Conservation (phyloP, 2,888 invertebrate species). For the Seira ritae region DNA sequence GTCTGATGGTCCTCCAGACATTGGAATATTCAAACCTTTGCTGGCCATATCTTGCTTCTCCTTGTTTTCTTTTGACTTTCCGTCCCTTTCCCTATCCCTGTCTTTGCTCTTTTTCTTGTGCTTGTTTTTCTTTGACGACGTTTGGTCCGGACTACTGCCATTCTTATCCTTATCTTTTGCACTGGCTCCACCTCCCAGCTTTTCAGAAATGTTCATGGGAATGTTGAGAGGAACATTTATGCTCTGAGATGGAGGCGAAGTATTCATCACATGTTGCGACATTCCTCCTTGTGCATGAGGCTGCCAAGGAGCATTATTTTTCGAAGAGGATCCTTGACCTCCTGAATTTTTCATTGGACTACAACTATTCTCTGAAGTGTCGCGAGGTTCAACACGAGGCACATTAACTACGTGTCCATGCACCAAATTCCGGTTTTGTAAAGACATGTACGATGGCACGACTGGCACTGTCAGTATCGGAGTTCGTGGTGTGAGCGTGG, state of each 20-base stretch:
- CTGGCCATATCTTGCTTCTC: constrained; percentile 41
- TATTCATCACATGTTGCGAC: constrained; percentile 67
- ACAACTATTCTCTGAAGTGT: constrained; percentile 46
- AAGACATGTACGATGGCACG: constrained; percentile 71
- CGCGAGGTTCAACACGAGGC: constrained; percentile 64
- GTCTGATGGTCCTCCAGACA: constrained; percentile 55
- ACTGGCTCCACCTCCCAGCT: constrained; percentile 43
- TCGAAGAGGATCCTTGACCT: constrained; percentile 27
- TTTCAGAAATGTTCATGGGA: constrained; percentile 67
- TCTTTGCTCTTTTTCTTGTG: constrained; percentile 73
- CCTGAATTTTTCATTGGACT: constrained; percentile 64
- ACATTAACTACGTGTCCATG: constrained; percentile 68
- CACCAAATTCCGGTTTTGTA: constrained; percentile 67
- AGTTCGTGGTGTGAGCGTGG: constrained; percentile 59
- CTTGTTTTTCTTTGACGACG: constrained; percentile 68
- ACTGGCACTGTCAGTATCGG: constrained; percentile 73
- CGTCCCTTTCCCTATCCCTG: constrained; percentile 66
- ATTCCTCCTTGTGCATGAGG: constrained; percentile 71
- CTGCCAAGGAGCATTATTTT: constrained; percentile 72
- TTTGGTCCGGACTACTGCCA: constrained; percentile 43
- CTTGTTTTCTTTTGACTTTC: constrained; percentile 63
- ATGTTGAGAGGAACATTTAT: constrained; percentile 70
- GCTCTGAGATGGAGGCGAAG: constrained; percentile 60
- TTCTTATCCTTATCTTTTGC: constrained; percentile 49
- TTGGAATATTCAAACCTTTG: constrained; percentile 30